Conservation (phyloP, 2,888 invertebrate genomes). For the Microctonus aethiopoides region DNA sequence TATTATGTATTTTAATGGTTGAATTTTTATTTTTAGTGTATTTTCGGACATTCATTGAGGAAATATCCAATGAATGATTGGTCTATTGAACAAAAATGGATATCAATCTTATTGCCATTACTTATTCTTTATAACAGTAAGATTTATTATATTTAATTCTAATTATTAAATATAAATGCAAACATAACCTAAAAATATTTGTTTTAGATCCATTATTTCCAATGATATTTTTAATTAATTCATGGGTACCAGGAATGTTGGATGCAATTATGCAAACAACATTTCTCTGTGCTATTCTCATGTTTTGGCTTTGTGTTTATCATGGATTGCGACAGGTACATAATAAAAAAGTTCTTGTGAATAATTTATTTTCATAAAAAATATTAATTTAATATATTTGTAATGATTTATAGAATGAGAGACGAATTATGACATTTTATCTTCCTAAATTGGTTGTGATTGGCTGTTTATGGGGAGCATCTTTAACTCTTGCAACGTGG, state of each 20-base stretch:
- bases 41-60: conserved; percentile 90
- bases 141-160: conserved; percentile 49
- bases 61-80: conserved; percentile 91
- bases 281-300: conserved; percentile 85
- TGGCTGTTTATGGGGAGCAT: conserved; percentile 86
- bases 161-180: not conserved
- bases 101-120: conserved; percentile 86
- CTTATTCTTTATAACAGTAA: conserved; percentile 92
- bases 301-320: conserved; percentile 96
- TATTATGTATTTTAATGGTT: conserved; percentile 20
- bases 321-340: conserved; percentile 91
- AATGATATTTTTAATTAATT: conserved; percentile 86
- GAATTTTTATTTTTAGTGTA: conserved; percentile 76
- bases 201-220: conserved; percentile 93
- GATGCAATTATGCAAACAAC: conserved; percentile 91
- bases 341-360: not conserved
- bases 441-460: conserved; percentile 90
- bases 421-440: conserved; percentile 88
- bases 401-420: conserved; percentile 81
- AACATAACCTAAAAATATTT: conserved; percentile 16
- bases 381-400: too few relatives aligned
- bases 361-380: too few relatives aligned
- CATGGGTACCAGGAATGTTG: conserved; percentile 91
- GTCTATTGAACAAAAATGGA: conserved; percentile 99
- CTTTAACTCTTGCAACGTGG: conserved; percentile 88